Evolutionary conservation across 30 jellyfish, hydroid and myxozoan species (phyloP).

Genomic region (Turritopsis dohrnii): DNA sequence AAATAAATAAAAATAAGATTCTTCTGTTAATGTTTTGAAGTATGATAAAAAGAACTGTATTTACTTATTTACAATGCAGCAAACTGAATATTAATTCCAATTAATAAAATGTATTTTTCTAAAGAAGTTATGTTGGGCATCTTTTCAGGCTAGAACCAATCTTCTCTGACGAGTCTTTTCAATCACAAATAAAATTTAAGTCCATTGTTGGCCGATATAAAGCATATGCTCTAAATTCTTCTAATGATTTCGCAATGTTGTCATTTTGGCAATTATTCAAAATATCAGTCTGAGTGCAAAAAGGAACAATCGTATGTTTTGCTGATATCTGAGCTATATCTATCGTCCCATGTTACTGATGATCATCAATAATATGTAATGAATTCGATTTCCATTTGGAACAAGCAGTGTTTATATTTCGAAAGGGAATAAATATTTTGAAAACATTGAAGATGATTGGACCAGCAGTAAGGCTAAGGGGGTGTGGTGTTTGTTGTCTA

Average conservation of each 20-base stretch:
- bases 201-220: neutral
- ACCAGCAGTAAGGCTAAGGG: too few relatives aligned
- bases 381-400: too few relatives aligned
- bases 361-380: too few relatives aligned
- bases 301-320: too few relatives aligned
- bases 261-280: neutral
- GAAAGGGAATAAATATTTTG: too few relatives aligned
- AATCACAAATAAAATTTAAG: neutral
- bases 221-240: neutral
- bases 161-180: neutral
- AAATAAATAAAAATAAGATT: too few relatives aligned
- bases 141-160: neutral
- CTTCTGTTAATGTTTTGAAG: neutral
- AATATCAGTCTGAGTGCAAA: neutral
- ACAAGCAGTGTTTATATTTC: too few relatives aligned
- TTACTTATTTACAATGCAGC: neutral
- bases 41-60: neutral
- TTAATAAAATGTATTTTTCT: too few relatives aligned
- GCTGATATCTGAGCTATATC: too few relatives aligned
- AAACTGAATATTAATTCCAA: neutral
- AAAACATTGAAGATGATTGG: too few relatives aligned
- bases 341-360: too few relatives aligned
- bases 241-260: neutral
- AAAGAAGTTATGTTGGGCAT: neutral
- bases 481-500: too few relatives aligned